Conservation (phyloP, 2,113 vertebrate genomes). For the Onychostruthus taczanowskii region DNA sequence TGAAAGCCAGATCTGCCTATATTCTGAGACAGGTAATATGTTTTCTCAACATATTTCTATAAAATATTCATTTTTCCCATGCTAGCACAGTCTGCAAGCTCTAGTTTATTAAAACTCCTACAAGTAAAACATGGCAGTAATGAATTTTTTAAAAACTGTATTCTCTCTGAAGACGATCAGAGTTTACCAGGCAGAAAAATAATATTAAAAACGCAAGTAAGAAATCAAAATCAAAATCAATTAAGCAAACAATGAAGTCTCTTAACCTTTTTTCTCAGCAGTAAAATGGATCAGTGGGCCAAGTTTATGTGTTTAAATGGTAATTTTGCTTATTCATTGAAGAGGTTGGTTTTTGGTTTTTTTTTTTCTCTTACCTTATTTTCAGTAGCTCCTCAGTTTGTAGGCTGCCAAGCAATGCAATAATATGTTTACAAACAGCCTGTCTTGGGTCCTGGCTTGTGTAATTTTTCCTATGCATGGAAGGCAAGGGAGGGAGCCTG, state of each 20-base stretch:
- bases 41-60: neutral
- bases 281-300: neutral
- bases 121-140: neutral
- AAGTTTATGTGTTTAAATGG: neutral
- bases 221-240: neutral
- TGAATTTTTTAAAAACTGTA: neutral
- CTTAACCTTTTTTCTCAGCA: neutral
- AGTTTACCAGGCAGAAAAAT: neutral
- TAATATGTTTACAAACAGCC: neutral
- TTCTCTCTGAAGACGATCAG: neutral
- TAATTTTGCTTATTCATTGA: neutral
- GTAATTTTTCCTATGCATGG: neutral
- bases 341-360: rapidly evolving
- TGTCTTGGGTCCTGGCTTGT: neutral
- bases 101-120: neutral
- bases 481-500: neutral
- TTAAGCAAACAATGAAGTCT: neutral
- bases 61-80: neutral
- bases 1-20: neutral
- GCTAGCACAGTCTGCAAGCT: neutral
- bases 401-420: neutral
- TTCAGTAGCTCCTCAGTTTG: neutral
- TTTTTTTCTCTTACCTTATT: neutral
- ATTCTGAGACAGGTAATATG: neutral
- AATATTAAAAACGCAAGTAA: neutral